Evolutionary conservation across 2,888 invertebrate species (phyloP), one percentile per base, ranked within the genome.

Genomic region (Xanthia togata): DNA sequence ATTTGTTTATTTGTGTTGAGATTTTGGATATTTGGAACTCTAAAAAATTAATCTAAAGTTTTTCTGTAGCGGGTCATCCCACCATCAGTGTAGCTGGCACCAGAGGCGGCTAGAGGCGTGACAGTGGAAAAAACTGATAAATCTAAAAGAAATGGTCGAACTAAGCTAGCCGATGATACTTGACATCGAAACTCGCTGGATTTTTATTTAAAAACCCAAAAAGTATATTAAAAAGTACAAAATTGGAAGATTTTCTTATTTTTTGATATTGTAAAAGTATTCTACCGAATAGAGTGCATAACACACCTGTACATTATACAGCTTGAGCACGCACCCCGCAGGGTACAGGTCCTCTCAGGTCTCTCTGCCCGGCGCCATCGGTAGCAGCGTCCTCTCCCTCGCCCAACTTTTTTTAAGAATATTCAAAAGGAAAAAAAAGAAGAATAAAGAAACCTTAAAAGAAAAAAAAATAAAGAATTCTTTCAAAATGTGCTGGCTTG

Each of bases 301-400:
- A 69, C 67, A 91, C 93, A 98, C 98, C 97, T 98, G 98, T 63
- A 98, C 97, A 87, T 98, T 98, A 87, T 97, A 97, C 41, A 98
- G 97, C 91, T 98, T 98, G 8, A 98, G 95, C 74, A 98, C 98
- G 90, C 98, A 98, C 14, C 98, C 98, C 74, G 98, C 98, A 0
- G 98, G 98, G 92, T 98, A 98, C 47, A 98, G 96, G 90, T 98
- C 98, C 91, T 98, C 98, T 97, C 98, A 98, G 87, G 98, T 98
- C 89, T 98, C 98, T n/a, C 97, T 97, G 12, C 98, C 98, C 0
- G 98, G 98, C 70, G 97, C 97, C 78, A 98, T 97, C 65, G 98
- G 98, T 38, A 98, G 97, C 23, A 38, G 23, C 6, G 38, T 62
- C 1, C 97, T 97, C 90, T 98, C 98, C 86, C 98, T 97, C 0